These are phyloP conservation scores for Diabrotica undecimpunctata DNA, from an alignment of 1,140 invertebrate species.

Conservation along the genomic window DNA sequence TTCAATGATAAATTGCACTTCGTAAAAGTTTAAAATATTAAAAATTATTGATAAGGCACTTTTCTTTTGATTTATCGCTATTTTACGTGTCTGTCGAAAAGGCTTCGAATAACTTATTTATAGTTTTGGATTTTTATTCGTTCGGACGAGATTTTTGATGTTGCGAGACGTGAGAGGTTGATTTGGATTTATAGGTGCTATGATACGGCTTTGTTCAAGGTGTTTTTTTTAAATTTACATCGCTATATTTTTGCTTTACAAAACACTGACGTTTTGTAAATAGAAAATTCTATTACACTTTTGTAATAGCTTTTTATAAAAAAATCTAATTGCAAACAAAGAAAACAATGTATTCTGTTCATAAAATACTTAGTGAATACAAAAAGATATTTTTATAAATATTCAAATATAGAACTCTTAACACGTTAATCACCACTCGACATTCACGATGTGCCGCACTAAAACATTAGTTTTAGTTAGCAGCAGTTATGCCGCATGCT, in stretches of 20 bases:
- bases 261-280: too few species aligned
- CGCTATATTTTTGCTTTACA: not conserved
- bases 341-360: too few species aligned
- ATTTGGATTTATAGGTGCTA: not conserved
- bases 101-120: conserved; percentile 4
- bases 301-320: too few species aligned
- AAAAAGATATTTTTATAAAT: too few species aligned
- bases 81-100: conserved; percentile 12
- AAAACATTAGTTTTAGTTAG: too few species aligned
- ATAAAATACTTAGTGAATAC: too few species aligned
- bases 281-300: too few species aligned
- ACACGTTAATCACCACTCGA: too few species aligned
- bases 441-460: too few species aligned
- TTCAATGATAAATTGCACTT: conserved; percentile 16
- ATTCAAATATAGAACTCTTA: too few species aligned
- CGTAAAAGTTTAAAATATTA: conserved; percentile 15
- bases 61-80: conserved; percentile 7
- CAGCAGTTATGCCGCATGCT: too few species aligned
- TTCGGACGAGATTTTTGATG: conserved; percentile 1
- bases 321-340: too few species aligned
- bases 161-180: not conserved
- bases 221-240: not conserved
- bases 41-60: conserved; percentile 20
- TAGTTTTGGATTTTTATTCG: not conserved
- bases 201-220: not conserved